Conservation (phyloP, 37 sponge, comb jelly and placozoan species). For the Axinella damicornis region DNA sequence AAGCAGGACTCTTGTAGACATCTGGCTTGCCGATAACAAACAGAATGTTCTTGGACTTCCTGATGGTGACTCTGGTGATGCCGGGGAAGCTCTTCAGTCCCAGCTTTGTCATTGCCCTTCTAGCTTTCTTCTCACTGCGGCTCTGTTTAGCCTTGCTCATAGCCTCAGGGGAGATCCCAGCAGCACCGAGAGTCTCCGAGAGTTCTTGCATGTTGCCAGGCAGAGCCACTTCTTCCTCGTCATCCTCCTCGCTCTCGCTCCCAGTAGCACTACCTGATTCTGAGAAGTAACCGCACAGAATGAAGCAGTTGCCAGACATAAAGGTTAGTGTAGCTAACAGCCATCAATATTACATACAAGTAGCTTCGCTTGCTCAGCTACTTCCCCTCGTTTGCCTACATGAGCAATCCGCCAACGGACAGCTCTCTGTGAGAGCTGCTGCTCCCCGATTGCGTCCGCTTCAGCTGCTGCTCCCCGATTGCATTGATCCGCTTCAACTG, state of each 20-base stretch:
- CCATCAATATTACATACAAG: no score
- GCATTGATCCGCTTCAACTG: no score
- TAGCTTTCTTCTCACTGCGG: constrained; percentile 95
- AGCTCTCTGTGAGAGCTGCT: no score
- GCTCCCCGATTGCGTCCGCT: no score
- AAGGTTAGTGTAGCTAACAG: no score
- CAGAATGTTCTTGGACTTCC: constrained; percentile 95
- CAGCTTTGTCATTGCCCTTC: constrained; percentile 93
- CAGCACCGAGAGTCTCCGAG: no score
- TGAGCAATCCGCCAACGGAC: no score
- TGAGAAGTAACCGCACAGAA: background rate
- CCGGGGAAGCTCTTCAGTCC: constrained; percentile 88
- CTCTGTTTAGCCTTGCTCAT: constrained; percentile 90
- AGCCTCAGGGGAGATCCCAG: constrained; percentile 45
- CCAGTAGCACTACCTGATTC: constrained; percentile 42
- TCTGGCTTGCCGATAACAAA: constrained; percentile 97
- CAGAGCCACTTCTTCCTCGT: constrained; percentile 31
- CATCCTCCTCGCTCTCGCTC: constrained; percentile 63
- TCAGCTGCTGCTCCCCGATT: no score
- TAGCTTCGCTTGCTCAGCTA: no score
- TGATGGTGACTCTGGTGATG: constrained; percentile 92
- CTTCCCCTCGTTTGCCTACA: no score
- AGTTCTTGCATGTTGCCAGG: constrained; percentile 8
- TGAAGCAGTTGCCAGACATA: background rate
- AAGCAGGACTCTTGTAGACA: constrained; percentile 96